phyloP scores from a whole-genome alignment of 2,797 vertebrate genomes.

The Sciurus carolinensis region DNA sequence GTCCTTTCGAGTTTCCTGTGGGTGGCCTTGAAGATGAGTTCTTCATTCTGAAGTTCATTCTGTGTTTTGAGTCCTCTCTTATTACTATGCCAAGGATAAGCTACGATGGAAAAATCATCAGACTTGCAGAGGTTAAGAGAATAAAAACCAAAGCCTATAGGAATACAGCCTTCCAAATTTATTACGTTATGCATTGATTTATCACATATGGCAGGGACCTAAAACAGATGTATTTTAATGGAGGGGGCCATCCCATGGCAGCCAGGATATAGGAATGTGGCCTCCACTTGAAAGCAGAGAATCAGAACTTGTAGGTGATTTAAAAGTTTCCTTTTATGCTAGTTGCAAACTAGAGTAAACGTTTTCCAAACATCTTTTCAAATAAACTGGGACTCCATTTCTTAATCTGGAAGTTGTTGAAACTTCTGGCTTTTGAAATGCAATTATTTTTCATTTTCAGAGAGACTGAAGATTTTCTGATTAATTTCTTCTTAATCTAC shows the following conservation, averaged over 20 bases:
- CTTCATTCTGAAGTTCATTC: background rate
- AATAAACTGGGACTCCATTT: slow-evolving; percentile 27
- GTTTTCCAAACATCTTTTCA: slow-evolving; percentile 61
- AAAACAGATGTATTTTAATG: slow-evolving; percentile 68
- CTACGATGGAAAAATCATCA: slow-evolving; percentile 62
- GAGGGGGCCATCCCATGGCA: background rate
- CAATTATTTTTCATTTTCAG: slow-evolving; percentile 68
- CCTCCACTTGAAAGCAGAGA: slow-evolving; percentile 21
- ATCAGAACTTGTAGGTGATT: background rate
- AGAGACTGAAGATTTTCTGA: slow-evolving; percentile 57
- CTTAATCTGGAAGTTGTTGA: slow-evolving; percentile 62
- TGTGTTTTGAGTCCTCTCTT: background rate
- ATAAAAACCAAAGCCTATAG: slow-evolving; percentile 23
- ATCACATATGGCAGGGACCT: slow-evolving; percentile 55
- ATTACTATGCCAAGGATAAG: slow-evolving; percentile 30
- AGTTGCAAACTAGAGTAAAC: background rate
- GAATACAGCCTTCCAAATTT: background rate
- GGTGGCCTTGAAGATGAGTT: slow-evolving; percentile 5
- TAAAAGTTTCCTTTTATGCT: slow-evolving; percentile 53
- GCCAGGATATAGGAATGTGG: background rate
- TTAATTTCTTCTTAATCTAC: slow-evolving; percentile 65
- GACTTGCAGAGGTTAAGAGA: slow-evolving; percentile 48
- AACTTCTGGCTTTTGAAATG: slow-evolving; percentile 67
- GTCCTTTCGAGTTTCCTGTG: slow-evolving; percentile 27
- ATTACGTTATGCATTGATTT: slow-evolving; percentile 62